Percentiles rank a stretch among this genome's conserved stretches.
These are phyloP conservation scores for Oreonectes daqikongensis DNA, from an alignment of 2,797 vertebrate species.

Conservation along the genomic window DNA sequence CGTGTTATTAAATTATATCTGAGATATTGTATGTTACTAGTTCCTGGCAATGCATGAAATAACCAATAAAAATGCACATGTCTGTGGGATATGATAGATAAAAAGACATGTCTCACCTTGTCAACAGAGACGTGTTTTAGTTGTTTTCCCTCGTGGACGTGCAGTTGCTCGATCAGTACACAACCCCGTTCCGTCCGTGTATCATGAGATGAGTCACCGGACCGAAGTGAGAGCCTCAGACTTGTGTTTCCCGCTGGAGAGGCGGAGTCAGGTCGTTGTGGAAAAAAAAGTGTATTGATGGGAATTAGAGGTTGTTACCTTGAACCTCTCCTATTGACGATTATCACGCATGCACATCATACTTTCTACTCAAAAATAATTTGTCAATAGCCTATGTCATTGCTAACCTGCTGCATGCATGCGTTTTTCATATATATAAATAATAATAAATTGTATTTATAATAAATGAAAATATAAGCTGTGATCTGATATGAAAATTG, in stretches of 20 bases:
- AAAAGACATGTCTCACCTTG: slow-evolving; percentile 14
- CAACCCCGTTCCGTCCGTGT: neutral
- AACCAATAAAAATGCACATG: no score
- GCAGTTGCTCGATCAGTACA: neutral
- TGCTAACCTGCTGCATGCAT: no score
- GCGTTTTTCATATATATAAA: no score
- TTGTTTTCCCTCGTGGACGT: neutral
- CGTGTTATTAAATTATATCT: neutral
- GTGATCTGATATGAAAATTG: no score
- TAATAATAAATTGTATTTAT: no score
- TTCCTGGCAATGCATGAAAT: neutral
- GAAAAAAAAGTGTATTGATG: neutral
- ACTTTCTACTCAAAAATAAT: no score
- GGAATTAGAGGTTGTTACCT: neutral
- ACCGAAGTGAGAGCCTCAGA: neutral
- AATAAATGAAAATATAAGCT: no score
- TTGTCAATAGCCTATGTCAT: no score
- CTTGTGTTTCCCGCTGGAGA: slow-evolving; percentile 3
- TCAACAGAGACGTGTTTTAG: neutral
- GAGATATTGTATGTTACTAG: no score
- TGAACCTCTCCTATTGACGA: neutral
- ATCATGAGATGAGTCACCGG: neutral
- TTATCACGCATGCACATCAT: no score
- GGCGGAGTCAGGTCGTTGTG: neutral
- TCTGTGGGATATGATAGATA: neutral